phyloP scores from a whole-genome alignment of 2,113 vertebrate species.

The Antechinus flavipes region DNA sequence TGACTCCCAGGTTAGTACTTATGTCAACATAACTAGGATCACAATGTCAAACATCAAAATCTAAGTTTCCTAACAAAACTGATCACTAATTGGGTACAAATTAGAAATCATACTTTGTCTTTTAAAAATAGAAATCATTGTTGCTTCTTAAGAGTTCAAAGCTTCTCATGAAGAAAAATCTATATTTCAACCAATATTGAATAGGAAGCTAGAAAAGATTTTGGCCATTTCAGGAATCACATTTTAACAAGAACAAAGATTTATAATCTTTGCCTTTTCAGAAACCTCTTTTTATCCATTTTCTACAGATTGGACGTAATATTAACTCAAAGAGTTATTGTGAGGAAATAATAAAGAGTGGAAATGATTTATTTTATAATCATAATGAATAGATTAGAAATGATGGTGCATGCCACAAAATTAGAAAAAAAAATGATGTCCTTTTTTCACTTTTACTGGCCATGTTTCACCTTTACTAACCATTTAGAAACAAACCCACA shows the following conservation, averaged over 20 bases:
- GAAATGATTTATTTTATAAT: background rate
- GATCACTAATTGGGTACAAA: background rate
- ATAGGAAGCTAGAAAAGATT: background rate
- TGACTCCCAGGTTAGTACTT: background rate
- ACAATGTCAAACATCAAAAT: background rate
- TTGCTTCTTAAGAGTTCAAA: background rate
- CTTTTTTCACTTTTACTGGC: too few species aligned
- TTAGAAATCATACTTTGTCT: background rate
- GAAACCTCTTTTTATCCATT: background rate
- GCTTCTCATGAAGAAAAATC: background rate
- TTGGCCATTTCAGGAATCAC: background rate
- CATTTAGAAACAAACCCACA: conserved; percentile 50
- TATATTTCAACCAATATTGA: background rate
- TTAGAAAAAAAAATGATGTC: background rate
- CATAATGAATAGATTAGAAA: background rate
- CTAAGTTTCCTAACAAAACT: background rate
- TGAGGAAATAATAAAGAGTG: background rate
- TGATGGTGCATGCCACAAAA: background rate
- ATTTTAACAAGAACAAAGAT: background rate
- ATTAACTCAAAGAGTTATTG: background rate
- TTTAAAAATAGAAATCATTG: background rate
- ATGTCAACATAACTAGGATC: background rate
- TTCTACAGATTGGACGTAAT: background rate
- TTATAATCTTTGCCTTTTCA: background rate
- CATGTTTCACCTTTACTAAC: background rate